Base-by-base conservation (phyloP, 2,888 invertebrate species). In the Spilarctia lutea region DNA sequence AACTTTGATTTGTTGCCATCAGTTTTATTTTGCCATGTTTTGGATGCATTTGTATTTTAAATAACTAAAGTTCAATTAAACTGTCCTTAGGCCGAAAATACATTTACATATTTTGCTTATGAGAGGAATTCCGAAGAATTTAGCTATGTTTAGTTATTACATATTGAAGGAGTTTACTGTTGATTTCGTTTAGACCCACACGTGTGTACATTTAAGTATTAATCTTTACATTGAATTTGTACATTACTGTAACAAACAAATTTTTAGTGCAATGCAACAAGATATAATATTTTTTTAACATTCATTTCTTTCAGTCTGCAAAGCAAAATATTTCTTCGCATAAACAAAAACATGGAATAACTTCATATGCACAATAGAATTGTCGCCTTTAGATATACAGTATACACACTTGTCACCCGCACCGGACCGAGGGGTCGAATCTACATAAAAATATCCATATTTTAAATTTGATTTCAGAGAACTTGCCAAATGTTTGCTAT, bases 401-500 rank as follows among this genome's bases (percentile, higher is more conserved):
- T 85, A 84, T 89, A 87, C 89, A 87, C 91, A 92, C 93, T 92
- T 91, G 93, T 94, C 94, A 93, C 91, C 90, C 92, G 85, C 93
- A 92, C 85, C 90, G 89, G 90, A 89, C 91, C 90, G 89, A 90
- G 92, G 93, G 93, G 92, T 87, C 86, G 88, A 88, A 92, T 93
- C 91, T 93, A 91, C 92, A 93, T 93, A 91, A 92, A 92, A 93
- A 94, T 94, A 93, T 93, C 92, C 92, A 94, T 93, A 94, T 94
- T 95, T 95, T 94, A 95, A 96, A 95, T 95, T 94, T 94, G 95
- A 95, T 95, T 95, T 94, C 89, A 88, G 90, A 71, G 56, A 82
- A 91, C 90, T 93, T 90, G 93, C 91, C 95, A 93, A 95, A 95
- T 96, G 94, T 96, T 96, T 95, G 93, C 95, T 90, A 94, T 95